Percentiles rank a stretch among this genome's conserved stretches.
phyloP scores from a whole-genome alignment of 2,113 vertebrate genomes.

The Hucho hucho region DNA sequence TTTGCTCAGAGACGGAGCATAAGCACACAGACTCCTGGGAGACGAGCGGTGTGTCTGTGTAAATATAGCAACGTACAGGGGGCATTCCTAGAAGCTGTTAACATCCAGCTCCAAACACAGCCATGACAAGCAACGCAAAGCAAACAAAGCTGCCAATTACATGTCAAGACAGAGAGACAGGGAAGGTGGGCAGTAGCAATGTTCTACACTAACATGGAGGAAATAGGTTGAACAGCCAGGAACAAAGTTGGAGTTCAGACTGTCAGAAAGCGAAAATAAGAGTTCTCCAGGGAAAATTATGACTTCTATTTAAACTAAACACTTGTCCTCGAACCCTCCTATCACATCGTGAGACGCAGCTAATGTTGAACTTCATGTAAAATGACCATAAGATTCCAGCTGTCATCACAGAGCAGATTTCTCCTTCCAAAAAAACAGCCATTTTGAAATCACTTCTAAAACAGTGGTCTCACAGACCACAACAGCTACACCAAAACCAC shows the following conservation, averaged over 20 bases:
- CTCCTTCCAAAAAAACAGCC: no score
- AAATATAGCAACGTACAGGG: conserved; percentile 27
- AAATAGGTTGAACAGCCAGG: conserved; percentile 4
- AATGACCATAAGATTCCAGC: no score
- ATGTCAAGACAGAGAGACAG: conserved; percentile 43
- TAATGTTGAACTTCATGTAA: no score
- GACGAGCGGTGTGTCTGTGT: conserved; percentile 16
- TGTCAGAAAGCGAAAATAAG: not conserved
- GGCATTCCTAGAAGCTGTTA: conserved; percentile 31
- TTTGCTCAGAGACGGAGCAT: conserved; percentile 30
- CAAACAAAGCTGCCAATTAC: conserved; percentile 25
- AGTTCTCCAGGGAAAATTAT: not conserved
- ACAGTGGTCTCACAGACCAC: not conserved
- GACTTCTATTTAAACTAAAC: not conserved
- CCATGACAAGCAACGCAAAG: conserved; percentile 19
- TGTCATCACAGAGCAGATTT: no score
- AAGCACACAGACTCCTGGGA: conserved; percentile 61
- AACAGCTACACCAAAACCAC: not conserved
- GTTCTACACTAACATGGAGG: not conserved
- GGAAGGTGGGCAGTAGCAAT: conserved; percentile 1
- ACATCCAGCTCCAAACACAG: conserved; percentile 39
- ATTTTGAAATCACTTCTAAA: no score
- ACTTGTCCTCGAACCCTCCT: no score
- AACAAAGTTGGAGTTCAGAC: conserved; percentile 20
- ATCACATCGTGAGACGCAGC: no score